phyloP scores from a whole-genome alignment of 2,797 vertebrate genomes.

The Cirrhinus molitorella region DNA sequence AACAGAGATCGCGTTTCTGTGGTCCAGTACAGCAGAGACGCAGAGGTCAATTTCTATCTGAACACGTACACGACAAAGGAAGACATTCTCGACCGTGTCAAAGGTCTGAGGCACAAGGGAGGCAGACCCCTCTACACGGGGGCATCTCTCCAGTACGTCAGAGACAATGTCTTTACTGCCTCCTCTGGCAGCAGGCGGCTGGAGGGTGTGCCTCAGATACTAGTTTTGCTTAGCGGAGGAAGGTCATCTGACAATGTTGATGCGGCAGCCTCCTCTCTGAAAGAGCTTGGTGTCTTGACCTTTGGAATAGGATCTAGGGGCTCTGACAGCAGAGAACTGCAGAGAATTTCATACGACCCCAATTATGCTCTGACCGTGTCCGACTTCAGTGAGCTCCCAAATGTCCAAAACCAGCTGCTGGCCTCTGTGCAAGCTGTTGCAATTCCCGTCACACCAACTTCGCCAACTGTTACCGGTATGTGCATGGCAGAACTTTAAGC shows the following conservation, averaged over 20 bases:
- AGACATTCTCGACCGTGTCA: no score
- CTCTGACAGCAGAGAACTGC: constrained; percentile 49
- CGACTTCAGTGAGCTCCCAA: constrained; percentile 78
- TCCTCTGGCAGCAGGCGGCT: no score
- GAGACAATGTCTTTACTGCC: no score
- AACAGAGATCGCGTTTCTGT: no score
- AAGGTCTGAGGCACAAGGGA: no score
- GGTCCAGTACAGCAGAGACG: no score
- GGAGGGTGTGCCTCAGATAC: no score
- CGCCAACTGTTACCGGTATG: constrained; percentile 51
- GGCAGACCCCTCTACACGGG: no score
- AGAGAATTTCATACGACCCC: constrained; percentile 39
- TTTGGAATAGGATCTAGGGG: constrained; percentile 68
- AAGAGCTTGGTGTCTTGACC: constrained; percentile 47
- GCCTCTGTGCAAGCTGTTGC: no score
- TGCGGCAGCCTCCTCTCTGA: constrained; percentile 41
- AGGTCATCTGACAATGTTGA: constrained; percentile 21
- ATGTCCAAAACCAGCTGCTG: constrained; percentile 71
- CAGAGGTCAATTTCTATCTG: no score
- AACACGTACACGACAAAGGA: no score
- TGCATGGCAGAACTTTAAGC: not conserved
- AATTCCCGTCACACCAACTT: constrained; percentile 2
- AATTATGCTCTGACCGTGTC: constrained; percentile 43
- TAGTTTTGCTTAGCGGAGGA: constrained; percentile 52
- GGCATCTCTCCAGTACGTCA: no score